phyloP scores from a whole-genome alignment of 2,797 vertebrate genomes.

The Chromis chromis region DNA sequence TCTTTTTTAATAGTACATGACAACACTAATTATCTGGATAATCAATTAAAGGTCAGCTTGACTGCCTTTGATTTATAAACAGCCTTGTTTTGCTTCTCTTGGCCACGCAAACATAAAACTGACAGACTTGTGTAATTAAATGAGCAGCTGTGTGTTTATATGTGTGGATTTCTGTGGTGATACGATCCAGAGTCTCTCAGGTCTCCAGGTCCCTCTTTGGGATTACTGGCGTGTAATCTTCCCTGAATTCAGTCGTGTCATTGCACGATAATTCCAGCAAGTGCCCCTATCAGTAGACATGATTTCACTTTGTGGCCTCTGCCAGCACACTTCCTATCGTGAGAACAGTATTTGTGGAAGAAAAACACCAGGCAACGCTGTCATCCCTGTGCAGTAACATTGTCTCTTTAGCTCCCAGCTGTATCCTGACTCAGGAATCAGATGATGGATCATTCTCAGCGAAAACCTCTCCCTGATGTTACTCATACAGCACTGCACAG shows the following conservation, averaged over 20 bases:
- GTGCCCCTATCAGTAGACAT: constrained; percentile 55
- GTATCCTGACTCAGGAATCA: constrained; percentile 58
- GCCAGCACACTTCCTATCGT: constrained; percentile 27
- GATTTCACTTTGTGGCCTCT: constrained; percentile 43
- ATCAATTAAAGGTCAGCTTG: constrained; percentile 32
- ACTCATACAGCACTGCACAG: constrained; percentile 44
- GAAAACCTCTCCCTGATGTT: constrained; percentile 51
- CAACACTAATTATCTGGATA: constrained; percentile 26
- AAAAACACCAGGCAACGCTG: constrained; percentile 37
- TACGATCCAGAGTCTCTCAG: constrained; percentile 30
- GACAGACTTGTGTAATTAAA: constrained; percentile 1
- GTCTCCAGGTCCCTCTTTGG: constrained; percentile 44
- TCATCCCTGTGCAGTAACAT: constrained; percentile 37
- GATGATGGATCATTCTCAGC: constrained; percentile 54
- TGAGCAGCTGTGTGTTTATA: constrained; percentile 11
- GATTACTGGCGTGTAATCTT: constrained; percentile 59
- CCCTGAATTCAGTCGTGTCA: constrained; percentile 50
- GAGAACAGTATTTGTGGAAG: constrained; percentile 26
- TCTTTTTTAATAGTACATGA: not conserved
- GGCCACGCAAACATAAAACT: constrained; percentile 12
- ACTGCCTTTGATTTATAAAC: constrained; percentile 32
- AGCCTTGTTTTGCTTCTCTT: constrained; percentile 1
- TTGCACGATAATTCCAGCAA: constrained; percentile 55
- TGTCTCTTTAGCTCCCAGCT: constrained; percentile 53
- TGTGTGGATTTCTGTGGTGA: constrained; percentile 1